A percentile compares a stretch with the other conserved stretches of the same genome.
Evolutionary conservation across 2,888 invertebrate species (phyloP).

Genomic region (Melipona beecheii): DNA sequence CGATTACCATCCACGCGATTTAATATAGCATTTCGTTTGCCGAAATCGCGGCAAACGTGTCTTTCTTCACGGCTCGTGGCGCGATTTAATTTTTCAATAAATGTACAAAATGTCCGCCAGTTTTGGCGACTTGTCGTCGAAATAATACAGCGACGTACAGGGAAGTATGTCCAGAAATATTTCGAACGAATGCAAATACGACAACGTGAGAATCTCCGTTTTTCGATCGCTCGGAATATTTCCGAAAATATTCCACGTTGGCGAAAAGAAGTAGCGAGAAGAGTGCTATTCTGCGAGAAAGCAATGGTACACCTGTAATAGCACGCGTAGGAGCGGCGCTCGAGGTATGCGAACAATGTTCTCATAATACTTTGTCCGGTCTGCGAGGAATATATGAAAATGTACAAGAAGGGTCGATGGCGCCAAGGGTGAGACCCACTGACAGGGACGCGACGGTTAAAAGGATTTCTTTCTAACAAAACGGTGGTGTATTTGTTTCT

Average conservation of each 20-base stretch:
- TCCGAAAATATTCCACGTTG: neutral
- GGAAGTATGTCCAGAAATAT: neutral
- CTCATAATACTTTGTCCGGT: constrained; percentile 82
- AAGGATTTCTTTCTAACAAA: constrained; percentile 4
- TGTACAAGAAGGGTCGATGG: constrained; percentile 51
- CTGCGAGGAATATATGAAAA: constrained; percentile 48
- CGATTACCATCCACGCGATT: constrained; percentile 53
- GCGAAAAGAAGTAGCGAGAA: neutral
- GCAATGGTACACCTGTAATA: constrained; percentile 48
- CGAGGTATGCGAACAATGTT: constrained; percentile 82
- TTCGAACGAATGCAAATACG: neutral
- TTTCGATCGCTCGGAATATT: constrained; percentile 5
- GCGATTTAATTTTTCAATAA: neutral
- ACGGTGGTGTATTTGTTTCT: neutral
- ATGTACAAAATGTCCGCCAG: neutral
- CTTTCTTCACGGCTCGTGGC: neutral
- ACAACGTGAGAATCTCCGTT: neutral
- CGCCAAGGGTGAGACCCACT: constrained; percentile 26
- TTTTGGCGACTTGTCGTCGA: neutral
- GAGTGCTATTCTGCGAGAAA: constrained; percentile 12
- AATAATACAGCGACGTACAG: neutral
- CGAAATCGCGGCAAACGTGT: neutral
- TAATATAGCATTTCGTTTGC: constrained; percentile 38
- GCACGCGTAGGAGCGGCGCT: constrained; percentile 72
- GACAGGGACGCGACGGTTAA: constrained; percentile 19